Conservation (phyloP, 2,797 vertebrate genomes). For the Sebastes taczanowskii region DNA sequence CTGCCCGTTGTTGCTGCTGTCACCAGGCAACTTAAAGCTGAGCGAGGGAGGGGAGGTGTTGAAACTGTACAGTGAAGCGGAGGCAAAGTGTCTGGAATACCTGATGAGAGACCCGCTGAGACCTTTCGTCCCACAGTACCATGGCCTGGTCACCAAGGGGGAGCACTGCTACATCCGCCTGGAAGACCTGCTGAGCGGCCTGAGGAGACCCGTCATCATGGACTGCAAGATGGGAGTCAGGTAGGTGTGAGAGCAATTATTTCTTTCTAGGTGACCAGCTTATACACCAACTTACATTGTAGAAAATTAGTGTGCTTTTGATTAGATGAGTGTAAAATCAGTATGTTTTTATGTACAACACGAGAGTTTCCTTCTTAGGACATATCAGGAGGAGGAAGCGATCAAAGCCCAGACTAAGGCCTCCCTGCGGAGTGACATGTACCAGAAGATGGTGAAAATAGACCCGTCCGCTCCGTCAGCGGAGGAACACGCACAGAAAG, state of each 20-base stretch:
- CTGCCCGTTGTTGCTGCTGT: not conserved
- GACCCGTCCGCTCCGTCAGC: slow-evolving; percentile 83
- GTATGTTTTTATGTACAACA: not conserved
- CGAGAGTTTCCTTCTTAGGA: slow-evolving; percentile 72
- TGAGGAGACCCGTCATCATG: slow-evolving; percentile 89
- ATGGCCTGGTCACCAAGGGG: slow-evolving; percentile 82
- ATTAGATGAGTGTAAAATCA: not conserved
- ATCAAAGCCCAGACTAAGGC: slow-evolving; percentile 78
- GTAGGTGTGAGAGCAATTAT: slow-evolving; percentile 57
- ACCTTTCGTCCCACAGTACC: slow-evolving; percentile 88
- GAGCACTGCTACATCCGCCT: slow-evolving; percentile 87
- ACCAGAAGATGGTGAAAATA: slow-evolving; percentile 89
- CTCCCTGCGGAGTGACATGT: slow-evolving; percentile 86
- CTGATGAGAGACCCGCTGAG: slow-evolving; percentile 86
- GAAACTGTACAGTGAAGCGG: slow-evolving; percentile 86
- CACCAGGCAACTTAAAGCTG: slow-evolving; percentile 87
- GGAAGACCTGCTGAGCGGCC: slow-evolving; percentile 88
- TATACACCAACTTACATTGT: not conserved
- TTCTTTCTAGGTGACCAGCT: not conserved
- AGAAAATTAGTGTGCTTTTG: not conserved
- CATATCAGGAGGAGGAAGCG: slow-evolving; percentile 90
- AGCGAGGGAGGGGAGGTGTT: slow-evolving; percentile 88
- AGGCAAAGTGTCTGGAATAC: slow-evolving; percentile 84
- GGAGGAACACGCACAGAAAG: slow-evolving; percentile 84
- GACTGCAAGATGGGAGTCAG: slow-evolving; percentile 94